phyloP scores from a whole-genome alignment of 2,113 vertebrate genomes.

The Callithrix jacchus region DNA sequence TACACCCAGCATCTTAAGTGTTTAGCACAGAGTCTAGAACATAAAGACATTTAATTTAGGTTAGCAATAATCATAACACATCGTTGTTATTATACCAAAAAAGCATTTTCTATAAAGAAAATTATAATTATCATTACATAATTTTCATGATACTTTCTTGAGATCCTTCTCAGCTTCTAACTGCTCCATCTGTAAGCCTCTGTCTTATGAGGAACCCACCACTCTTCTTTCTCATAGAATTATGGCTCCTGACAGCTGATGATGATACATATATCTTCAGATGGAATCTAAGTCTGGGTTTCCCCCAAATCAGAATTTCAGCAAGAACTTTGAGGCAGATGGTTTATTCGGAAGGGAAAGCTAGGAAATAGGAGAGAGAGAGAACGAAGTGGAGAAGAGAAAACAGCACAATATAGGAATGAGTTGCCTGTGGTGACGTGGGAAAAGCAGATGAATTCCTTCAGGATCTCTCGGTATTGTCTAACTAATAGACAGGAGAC shows the following conservation, averaged over 20 bases:
- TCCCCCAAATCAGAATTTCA: background rate
- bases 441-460: background rate
- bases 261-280: background rate
- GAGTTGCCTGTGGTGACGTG: background rate
- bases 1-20: background rate
- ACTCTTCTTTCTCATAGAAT: background rate
- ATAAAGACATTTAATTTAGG: background rate
- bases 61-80: background rate
- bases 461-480: accelerated
- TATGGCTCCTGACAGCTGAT: background rate
- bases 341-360: background rate
- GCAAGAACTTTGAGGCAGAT: background rate
- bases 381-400: background rate
- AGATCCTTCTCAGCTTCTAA: background rate
- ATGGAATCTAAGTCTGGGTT: background rate
- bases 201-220: background rate
- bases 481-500: accelerated
- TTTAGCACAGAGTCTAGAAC: background rate
- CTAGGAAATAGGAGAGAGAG: background rate
- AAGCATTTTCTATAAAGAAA: background rate
- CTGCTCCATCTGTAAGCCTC: background rate
- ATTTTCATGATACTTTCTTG: background rate
- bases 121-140: background rate
- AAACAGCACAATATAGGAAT: background rate
- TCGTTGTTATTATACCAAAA: background rate